Evolutionary conservation across 2,113 vertebrate genomes (phyloP).

Genomic region (Tiliqua scincoides): DNA sequence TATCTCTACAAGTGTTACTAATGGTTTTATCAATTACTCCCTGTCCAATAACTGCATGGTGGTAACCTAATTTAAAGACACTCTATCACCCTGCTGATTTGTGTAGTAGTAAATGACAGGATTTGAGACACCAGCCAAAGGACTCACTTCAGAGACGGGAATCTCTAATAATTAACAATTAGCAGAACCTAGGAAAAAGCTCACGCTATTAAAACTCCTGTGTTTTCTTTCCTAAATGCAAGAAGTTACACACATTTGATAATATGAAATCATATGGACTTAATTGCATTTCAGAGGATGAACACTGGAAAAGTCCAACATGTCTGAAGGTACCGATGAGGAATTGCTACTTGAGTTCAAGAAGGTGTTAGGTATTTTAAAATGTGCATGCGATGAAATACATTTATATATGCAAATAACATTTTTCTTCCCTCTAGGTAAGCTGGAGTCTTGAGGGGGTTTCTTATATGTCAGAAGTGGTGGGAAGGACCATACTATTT

Average conservation of each 20-base stretch:
- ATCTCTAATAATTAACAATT: conserved; percentile 91
- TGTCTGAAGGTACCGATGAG: background rate
- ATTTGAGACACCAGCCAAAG: conserved; percentile 86
- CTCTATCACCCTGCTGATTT: conserved; percentile 90
- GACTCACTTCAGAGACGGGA: conserved; percentile 87
- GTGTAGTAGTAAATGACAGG: conserved; percentile 90
- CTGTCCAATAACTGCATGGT: conserved; percentile 94
- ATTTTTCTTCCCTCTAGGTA: background rate
- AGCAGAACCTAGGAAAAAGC: conserved; percentile 77
- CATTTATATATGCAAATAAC: background rate
- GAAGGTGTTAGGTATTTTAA: background rate
- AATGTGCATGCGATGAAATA: background rate
- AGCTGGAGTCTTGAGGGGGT: background rate
- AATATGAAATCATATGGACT: conserved; percentile 59
- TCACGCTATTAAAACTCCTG: conserved; percentile 70
- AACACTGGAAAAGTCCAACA: background rate
- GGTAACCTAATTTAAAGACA: conserved; percentile 95
- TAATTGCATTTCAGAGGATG: conserved; percentile 37
- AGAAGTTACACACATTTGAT: conserved; percentile 56
- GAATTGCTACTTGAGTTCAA: background rate
- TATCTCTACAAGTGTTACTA: conserved; percentile 99
- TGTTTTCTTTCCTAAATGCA: conserved; percentile 70
- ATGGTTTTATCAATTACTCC: conserved; percentile 98
- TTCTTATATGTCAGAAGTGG: background rate
- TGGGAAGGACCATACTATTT: conserved; percentile 26